Base-by-base conservation (phyloP, 2,113 vertebrate species). In the Catharus fuscescens region DNA sequence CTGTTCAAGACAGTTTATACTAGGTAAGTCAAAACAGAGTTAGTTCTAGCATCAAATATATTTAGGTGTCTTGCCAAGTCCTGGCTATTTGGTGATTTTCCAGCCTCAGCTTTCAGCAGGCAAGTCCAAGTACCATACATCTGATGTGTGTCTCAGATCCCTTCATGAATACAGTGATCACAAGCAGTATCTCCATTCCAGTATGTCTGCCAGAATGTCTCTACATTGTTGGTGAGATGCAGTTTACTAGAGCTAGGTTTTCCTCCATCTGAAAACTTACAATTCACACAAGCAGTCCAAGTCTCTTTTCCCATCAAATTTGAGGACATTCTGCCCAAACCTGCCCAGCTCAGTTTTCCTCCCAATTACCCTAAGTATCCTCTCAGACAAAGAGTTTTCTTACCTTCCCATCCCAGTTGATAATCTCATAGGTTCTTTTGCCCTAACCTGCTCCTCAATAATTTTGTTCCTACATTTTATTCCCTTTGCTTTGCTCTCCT, bases 141-240 rank as follows among this genome's bases (percentile, higher is more conserved):
- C 28, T 42, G 14, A 24, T 26, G 15, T 34, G 1, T 5, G 18
- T 7, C 25, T 71, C 45, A 44, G 57, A 57, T 19, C 16, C 13
- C 8, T 52, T 57, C 42, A 28, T 14, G 61, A 92, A 25, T 18
- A 47, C 31, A 17, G 20, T 11, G n/a, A 52, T n/a, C 42, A 38
- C 31, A 79, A 42, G 13, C 25, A 42, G 7, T 21, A 38, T 38
- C 52, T 76, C n/a, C 5, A 7, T 47, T 74, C 38, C 20, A 28
- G 18, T 32, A 45, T 5, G 8, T 13, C 13, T 54, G 25, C 18
- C 52, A 71, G 29, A 4, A 20, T 32, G 20, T 23, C 17, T 44
- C 31, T 48, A 5, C 6, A 18, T 9, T 5, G 0, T 8, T 54
- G 38, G 11, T 36, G 52, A 56, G 20, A 38, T 15, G 13, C 13